Evolutionary conservation across 2,888 invertebrate genomes (phyloP).

Genomic region (Tetranychus truncatus): DNA sequence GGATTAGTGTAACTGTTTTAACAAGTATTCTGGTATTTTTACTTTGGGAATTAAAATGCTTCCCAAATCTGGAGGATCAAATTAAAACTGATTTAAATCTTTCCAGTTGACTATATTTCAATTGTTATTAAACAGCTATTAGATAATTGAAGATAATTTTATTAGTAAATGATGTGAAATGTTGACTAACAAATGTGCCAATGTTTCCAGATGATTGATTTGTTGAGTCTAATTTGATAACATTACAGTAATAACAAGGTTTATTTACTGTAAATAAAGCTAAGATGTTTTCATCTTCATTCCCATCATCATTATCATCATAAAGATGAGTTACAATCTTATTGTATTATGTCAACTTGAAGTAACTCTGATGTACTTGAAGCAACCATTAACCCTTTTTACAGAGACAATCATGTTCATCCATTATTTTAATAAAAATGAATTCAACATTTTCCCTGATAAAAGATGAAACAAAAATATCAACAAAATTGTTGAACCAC

Average conservation of each 20-base stretch:
- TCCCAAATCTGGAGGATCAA: too few species aligned
- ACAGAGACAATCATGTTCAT: background rate
- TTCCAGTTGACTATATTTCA: too few species aligned
- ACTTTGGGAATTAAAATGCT: too few species aligned
- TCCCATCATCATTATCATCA: background rate
- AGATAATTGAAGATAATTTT: background rate
- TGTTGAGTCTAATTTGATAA: background rate
- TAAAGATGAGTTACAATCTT: background rate
- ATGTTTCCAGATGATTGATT: background rate
- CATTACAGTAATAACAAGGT: background rate
- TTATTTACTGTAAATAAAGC: background rate
- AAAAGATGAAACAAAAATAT: background rate
- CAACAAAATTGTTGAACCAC: background rate
- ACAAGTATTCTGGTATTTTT: too few species aligned
- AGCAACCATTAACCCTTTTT: background rate
- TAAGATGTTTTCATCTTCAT: background rate
- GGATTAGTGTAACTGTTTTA: too few species aligned
- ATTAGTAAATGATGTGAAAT: background rate
- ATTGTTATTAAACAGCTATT: too few species aligned
- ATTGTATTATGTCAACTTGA: background rate
- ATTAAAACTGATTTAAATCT: too few species aligned
- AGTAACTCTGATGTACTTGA: too few species aligned
- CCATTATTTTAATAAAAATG: background rate
- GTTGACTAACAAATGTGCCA: background rate
- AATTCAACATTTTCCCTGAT: background rate